Evolutionary conservation across 2,888 invertebrate genomes (phyloP).

Genomic region (Zygaena filipendulae): DNA sequence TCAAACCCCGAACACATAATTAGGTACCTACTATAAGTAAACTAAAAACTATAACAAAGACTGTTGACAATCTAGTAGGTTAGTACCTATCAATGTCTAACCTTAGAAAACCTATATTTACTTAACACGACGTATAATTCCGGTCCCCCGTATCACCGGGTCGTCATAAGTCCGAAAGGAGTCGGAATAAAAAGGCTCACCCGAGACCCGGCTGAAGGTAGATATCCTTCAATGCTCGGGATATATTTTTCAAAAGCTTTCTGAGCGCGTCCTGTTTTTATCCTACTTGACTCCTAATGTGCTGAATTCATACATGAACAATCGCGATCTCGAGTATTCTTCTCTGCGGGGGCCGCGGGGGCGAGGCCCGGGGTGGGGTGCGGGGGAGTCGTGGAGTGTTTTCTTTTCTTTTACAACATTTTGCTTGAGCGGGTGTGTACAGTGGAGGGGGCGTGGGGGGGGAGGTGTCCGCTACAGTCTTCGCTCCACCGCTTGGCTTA

Average conservation of each 20-base stretch:
- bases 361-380: conserved; percentile 18
- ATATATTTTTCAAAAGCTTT: conserved; percentile 61
- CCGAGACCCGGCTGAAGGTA: conserved; percentile 24
- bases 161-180: no score
- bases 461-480: conserved; percentile 23
- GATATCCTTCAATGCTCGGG: conserved; percentile 51
- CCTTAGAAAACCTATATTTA: no score
- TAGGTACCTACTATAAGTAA: no score
- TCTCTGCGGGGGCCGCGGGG: conserved; percentile 21
- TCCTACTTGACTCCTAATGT: conserved; percentile 75
- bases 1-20: no score
- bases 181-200: conserved; percentile 27
- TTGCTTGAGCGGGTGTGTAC: conserved; percentile 16
- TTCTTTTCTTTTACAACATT: conserved; percentile 46
- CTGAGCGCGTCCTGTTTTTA: conserved; percentile 59
- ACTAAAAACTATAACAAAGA: no score
- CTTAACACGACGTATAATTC: no score
- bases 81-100: no score
- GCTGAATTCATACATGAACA: conserved; percentile 80
- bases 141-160: no score
- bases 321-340: conserved; percentile 51
- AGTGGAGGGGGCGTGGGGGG: conserved; percentile 17
- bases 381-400: conserved; percentile 19
- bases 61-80: no score
- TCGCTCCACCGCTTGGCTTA: conserved; percentile 8